Percentiles rank a stretch among this genome's conserved stretches.
phyloP scores from a whole-genome alignment of 2,113 vertebrate species.

The Nestor notabilis region DNA sequence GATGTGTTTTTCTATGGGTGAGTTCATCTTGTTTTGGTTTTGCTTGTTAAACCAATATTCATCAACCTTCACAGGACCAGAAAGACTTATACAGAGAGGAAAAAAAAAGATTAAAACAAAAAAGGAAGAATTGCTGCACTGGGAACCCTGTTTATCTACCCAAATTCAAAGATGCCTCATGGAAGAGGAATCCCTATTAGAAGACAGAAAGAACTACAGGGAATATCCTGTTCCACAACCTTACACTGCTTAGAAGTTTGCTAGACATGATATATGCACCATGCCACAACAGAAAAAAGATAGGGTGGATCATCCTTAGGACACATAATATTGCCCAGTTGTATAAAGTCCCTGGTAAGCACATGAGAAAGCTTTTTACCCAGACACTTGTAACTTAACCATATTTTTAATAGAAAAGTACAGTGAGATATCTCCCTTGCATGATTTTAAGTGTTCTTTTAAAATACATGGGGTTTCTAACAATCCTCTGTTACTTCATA shows the following conservation, averaged over 20 bases:
- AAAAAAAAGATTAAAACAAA: not conserved
- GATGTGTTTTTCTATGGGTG: not conserved
- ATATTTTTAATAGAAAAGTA: not conserved
- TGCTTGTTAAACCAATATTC: not conserved
- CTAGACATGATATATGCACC: not conserved
- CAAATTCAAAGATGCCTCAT: not conserved
- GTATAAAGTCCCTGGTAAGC: not conserved
- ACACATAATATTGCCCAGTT: rapidly evolving
- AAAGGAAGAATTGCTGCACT: not conserved
- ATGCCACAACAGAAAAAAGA: not conserved
- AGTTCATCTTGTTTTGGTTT: not conserved
- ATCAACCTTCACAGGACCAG: not conserved
- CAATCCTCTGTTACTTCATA: not conserved
- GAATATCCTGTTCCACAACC: not conserved
- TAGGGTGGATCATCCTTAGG: rapidly evolving
- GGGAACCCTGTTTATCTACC: not conserved
- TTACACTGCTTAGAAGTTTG: not conserved
- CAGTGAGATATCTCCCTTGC: not conserved
- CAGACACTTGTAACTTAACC: not conserved
- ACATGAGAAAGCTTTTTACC: rapidly evolving
- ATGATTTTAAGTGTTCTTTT: not conserved
- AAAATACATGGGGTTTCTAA: not conserved
- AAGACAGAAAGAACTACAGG: not conserved
- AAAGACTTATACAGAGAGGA: not conserved
- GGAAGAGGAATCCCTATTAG: not conserved